Base-by-base conservation (phyloP, 1,140 invertebrate species). In the Maniola jurtina region DNA sequence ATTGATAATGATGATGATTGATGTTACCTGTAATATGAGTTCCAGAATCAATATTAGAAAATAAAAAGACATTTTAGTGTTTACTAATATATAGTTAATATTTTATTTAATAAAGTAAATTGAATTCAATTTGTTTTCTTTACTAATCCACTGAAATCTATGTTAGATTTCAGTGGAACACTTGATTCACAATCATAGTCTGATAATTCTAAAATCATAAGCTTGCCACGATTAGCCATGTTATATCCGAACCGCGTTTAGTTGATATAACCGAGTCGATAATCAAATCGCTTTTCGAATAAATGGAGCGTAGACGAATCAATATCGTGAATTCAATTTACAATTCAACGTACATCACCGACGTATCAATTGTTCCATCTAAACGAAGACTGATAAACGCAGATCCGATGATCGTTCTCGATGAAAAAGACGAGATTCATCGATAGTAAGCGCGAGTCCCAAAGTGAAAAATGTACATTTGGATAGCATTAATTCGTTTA, bases 381-480 rank as follows among this genome's bases (percentile, higher is more conserved):
- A 77, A 81, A 80, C 66, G 78, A 84, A 84, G 83, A 81, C 80
- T 83, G 85, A 88, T 88, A 88, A 90, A 88, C 82, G 83, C 77
- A 82, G 80, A 86, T 86, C 75, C 75, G 75, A 66, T 74, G 81
- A 88, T 86, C 76, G 79, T 70, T 80, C 77, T 80, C 77, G 80
- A 83, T 87, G 84, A 87, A 89, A 88, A 84, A 86, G 80, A 82
- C 77, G 79, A 66, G 84, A 88, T 88, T 80, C 81, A 81, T 89
- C 78, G 81, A 87, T 87, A 83, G 83, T 77, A 86, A 73, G 80
- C 84, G 84, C 79, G 80, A 86, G 73, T 84, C 72, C 78, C 83
- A 81, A 84, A 90, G 86, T 90, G 86, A 90, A 90, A 90, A 90
- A 90, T 90, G 86, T 90, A 89, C 86, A 86, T 90, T 90, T 89